These are phyloP conservation scores for fruit fly (Drosophila melanogaster) DNA, from an alignment of 1,140 invertebrate species.

Conservation along the genomic window Release_6_plus_ISO1_MT NT_033779.5:19395501-19396000, in stretches of 20 bases:
- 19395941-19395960: no score
- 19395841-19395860: constrained; percentile 11
- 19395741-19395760: constrained; percentile 37
- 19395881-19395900: no score
- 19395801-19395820: constrained; percentile 50
- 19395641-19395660: constrained; percentile 78
- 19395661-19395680: constrained; percentile 70
- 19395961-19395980: neutral
- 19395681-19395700: constrained; percentile 57
- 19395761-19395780: constrained; percentile 5
- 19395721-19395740: constrained; percentile 74
- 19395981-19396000: neutral
- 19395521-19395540: constrained; percentile 64
- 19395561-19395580: constrained; percentile 74
- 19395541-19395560: constrained; percentile 71
- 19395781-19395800: constrained; percentile 49
- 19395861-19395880: no score
- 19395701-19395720: constrained; percentile 60
- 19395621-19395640: constrained; percentile 73
- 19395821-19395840: neutral
- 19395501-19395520: constrained; percentile 76
- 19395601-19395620: constrained; percentile 53
- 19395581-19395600: constrained; percentile 76
- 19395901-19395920: no score
- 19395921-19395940: no score